Conservation (phyloP, 2,888 invertebrate genomes). For the Drosophila setosimentum region DNA sequence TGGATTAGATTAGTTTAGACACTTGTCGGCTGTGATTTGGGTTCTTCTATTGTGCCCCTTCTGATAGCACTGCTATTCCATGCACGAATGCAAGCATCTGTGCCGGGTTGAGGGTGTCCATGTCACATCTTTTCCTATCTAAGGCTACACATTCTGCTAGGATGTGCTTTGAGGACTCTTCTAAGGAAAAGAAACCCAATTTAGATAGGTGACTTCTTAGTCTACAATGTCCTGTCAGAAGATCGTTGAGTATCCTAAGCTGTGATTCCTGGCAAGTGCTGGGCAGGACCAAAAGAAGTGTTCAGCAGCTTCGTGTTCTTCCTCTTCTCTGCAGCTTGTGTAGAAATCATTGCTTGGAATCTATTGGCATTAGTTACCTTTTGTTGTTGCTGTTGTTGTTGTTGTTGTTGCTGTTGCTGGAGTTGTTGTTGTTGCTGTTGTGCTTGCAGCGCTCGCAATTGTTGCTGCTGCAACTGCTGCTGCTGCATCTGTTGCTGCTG, state of each 20-base stretch:
- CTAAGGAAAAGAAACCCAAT: neutral
- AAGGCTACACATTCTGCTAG: no score
- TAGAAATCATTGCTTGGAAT: neutral
- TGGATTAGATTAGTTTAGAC: no score
- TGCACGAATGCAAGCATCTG: no score
- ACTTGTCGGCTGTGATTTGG: no score
- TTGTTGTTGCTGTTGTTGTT: conserved; percentile 39
- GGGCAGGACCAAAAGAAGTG: neutral
- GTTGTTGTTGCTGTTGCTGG: conserved; percentile 47
- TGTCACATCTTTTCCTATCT: no score
- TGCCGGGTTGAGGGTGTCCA: no score
- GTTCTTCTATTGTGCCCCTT: no score
- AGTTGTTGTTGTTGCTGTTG: conserved; percentile 53
- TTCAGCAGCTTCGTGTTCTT: neutral
- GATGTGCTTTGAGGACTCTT: no score
- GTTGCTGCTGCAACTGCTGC: conserved; percentile 62
- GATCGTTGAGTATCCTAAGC: neutral
- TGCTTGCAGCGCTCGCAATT: conserved; percentile 59
- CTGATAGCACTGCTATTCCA: no score
- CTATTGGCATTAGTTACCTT: conserved; percentile 31
- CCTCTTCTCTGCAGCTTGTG: neutral
- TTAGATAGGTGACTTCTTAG: neutral
- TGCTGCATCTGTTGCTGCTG: conserved; percentile 63
- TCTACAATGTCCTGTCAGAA: neutral
- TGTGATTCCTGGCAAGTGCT: neutral